Percentiles rank a stretch among this genome's conserved stretches.
These are phyloP conservation scores for Petromus typicus DNA, from an alignment of 2,113 vertebrate species.

Conservation along the genomic window DNA sequence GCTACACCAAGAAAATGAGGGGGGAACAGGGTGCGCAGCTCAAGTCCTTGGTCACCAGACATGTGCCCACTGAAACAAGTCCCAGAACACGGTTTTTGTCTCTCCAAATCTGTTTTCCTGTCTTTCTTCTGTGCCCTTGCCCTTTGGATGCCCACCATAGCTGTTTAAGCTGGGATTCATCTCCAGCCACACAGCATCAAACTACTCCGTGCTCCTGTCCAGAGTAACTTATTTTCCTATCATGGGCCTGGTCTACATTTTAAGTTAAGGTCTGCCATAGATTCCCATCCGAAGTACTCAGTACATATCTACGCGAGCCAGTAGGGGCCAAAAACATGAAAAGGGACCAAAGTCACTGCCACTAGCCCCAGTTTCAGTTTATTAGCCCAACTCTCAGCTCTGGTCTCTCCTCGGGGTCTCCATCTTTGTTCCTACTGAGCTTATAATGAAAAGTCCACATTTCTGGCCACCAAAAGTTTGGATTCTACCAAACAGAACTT, in stretches of 20 bases:
- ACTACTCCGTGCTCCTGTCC: not conserved
- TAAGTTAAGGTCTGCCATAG: not conserved
- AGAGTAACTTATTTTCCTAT: not conserved
- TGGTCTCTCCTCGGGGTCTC: not conserved
- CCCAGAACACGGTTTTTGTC: not conserved
- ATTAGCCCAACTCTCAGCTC: not conserved
- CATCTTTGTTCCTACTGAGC: not conserved
- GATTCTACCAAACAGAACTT: conserved; percentile 9
- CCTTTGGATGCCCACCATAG: not conserved
- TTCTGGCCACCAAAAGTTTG: not conserved
- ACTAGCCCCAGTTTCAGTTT: not conserved
- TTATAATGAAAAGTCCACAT: not conserved
- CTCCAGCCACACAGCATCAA: conserved; percentile 6
- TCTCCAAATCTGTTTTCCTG: not conserved
- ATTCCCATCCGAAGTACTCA: not conserved
- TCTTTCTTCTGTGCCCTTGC: not conserved
- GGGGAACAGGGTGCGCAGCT: not conserved
- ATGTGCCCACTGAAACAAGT: not conserved
- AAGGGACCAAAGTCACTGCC: not conserved
- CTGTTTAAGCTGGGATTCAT: not conserved
- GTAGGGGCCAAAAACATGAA: not conserved
- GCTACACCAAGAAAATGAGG: not conserved
- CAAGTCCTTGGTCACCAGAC: not conserved
- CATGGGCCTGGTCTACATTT: not conserved
- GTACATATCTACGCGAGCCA: not conserved